These are phyloP conservation scores for Maconellicoccus hirsutus DNA, from an alignment of 1,140 invertebrate species.

Conservation along the genomic window DNA sequence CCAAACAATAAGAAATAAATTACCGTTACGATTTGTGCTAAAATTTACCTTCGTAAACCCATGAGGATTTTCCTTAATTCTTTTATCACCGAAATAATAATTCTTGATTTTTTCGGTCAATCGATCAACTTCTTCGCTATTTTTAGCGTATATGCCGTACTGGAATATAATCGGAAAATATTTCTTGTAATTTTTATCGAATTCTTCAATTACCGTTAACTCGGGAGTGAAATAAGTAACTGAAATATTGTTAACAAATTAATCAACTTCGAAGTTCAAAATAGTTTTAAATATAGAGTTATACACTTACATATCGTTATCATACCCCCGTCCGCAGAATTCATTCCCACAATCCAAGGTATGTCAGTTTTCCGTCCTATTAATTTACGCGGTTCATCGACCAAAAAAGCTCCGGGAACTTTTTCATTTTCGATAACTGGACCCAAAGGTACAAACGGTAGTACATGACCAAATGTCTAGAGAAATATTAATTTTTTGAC, in stretches of 20 bases:
- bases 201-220: not conserved
- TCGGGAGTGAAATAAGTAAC: not conserved
- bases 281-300: not conserved
- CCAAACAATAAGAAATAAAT: too few species aligned
- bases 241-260: not conserved
- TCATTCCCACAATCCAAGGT: constrained; percentile 7
- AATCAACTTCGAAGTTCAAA: not conserved
- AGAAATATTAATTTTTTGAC: not conserved
- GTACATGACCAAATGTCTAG: not conserved
- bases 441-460: not conserved
- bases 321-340: constrained; percentile 22
- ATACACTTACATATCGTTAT: constrained; percentile 6
- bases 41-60: not conserved
- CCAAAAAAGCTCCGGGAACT: constrained; percentile 10
- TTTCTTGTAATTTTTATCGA: not conserved
- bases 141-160: not conserved
- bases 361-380: constrained; percentile 13
- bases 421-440: constrained; percentile 6
- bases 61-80: not conserved
- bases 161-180: not conserved
- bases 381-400: constrained; percentile 18
- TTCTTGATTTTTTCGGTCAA: not conserved
- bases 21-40: too few species aligned
- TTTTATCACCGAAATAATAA: not conserved
- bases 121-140: not conserved